A percentile compares a stretch with the other conserved stretches of the same genome.
These are phyloP conservation scores for Zaprionus gabonicus DNA, from an alignment of 1,140 invertebrate genomes.

Conservation along the genomic window DNA sequence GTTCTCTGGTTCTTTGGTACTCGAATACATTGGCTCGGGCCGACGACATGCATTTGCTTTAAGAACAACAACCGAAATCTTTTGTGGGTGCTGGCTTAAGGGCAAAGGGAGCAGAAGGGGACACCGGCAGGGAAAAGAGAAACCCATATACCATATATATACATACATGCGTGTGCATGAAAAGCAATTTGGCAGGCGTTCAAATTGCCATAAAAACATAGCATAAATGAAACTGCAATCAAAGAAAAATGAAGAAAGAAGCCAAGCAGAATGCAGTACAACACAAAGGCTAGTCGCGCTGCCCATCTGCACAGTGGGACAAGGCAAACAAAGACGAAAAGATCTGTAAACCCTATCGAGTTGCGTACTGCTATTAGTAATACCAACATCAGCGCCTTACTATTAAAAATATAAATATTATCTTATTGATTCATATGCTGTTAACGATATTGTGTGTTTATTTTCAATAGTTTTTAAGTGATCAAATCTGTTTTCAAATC, in stretches of 20 bases:
- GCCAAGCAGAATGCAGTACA: slow-evolving; percentile 18
- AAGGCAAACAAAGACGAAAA: not conserved
- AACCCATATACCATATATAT: not conserved
- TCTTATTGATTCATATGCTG: not conserved
- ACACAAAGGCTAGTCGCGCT: slow-evolving; percentile 31
- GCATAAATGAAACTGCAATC: slow-evolving; percentile 69
- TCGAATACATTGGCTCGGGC: slow-evolving; percentile 19
- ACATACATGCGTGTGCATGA: slow-evolving; percentile 53
- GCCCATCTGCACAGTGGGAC: slow-evolving; percentile 28
- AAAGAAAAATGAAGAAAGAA: slow-evolving; percentile 44
- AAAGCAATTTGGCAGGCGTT: slow-evolving; percentile 75
- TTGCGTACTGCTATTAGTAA: not conserved
- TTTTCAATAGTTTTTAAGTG: not conserved
- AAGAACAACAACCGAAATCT: slow-evolving; percentile 24
- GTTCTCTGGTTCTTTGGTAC: not conserved
- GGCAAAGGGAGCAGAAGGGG: not conserved
- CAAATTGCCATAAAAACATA: slow-evolving; percentile 66
- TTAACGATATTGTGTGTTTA: not conserved
- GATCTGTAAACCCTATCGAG: not conserved
- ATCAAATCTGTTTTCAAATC: not conserved
- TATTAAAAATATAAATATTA: not conserved
- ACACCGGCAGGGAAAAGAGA: not conserved
- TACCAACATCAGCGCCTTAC: not conserved
- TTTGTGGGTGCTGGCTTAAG: slow-evolving; percentile 34
- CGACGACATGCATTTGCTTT: slow-evolving; percentile 37